Conservation (phyloP, 2,113 vertebrate genomes). For the Plotosus lineatus region DNA sequence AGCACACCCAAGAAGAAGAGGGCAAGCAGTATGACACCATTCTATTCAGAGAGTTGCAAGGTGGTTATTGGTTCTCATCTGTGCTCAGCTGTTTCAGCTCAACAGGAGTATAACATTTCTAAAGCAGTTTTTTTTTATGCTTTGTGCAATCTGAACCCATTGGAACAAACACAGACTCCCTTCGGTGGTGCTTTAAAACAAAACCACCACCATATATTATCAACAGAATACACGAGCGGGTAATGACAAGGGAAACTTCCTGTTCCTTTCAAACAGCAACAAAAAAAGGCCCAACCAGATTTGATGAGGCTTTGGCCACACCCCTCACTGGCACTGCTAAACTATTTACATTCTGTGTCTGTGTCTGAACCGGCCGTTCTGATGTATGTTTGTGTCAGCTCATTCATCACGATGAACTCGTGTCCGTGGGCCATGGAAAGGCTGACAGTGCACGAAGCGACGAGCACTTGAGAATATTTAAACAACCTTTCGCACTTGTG, state of each 20-base stretch:
- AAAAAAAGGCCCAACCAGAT: constrained; percentile 26
- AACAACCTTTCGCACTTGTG: constrained; percentile 6
- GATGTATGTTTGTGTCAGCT: constrained; percentile 29
- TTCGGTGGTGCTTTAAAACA: constrained; percentile 4
- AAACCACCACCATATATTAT: constrained; percentile 31
- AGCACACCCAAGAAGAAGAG: not conserved
- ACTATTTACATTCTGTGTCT: constrained; percentile 40
- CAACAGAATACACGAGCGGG: constrained; percentile 1
- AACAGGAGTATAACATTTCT: not conserved
- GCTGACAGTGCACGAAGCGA: constrained; percentile 19
- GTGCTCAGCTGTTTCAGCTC: constrained; percentile 38
- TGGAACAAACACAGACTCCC: constrained; percentile 6
- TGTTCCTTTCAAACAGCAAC: constrained; percentile 6
- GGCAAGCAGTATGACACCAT: not conserved
- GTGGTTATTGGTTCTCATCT: constrained; percentile 32
- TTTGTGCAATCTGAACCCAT: constrained; percentile 30
- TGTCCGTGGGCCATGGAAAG: constrained; percentile 31
- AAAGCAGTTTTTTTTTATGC: not conserved
- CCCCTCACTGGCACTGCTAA: constrained; percentile 16
- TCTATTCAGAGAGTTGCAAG: constrained; percentile 11
- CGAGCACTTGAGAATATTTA: constrained; percentile 28
- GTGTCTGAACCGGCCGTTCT: constrained; percentile 26
- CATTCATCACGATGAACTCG: constrained; percentile 40
- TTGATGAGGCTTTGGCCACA: constrained; percentile 17
- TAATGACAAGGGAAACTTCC: constrained; percentile 34